Evolutionary conservation across 2,113 vertebrate species (phyloP).

Genomic region (Podarcis cretensis): DNA sequence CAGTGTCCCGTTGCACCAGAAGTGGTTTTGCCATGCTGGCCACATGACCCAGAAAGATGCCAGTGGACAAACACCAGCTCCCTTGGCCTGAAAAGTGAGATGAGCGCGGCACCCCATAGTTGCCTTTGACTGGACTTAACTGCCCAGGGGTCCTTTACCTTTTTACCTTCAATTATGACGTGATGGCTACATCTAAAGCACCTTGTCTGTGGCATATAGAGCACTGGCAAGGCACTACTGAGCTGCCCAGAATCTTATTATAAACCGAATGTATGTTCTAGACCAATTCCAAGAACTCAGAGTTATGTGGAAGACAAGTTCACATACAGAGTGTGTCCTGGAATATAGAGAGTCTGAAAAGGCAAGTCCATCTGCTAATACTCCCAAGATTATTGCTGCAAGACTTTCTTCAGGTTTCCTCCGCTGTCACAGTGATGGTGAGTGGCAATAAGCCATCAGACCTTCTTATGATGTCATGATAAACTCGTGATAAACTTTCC

Average conservation of each 20-base stretch:
- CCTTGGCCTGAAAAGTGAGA: too few species aligned
- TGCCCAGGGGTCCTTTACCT: too few species aligned
- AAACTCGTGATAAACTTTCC: background rate
- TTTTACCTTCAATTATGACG: background rate
- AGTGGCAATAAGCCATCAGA: too few species aligned
- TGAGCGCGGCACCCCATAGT: too few species aligned
- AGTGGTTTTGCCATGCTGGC: too few species aligned
- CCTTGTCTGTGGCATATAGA: background rate
- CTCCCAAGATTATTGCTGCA: background rate
- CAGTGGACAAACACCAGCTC: too few species aligned
- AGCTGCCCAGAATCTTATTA: background rate
- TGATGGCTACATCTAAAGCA: background rate
- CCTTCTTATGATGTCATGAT: background rate
- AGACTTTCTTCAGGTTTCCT: background rate
- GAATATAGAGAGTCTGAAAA: background rate
- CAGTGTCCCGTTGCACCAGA: too few species aligned
- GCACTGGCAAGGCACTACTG: background rate
- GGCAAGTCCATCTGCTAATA: background rate
- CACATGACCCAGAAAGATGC: too few species aligned
- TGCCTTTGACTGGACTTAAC: too few species aligned
- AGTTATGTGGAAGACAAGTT: background rate
- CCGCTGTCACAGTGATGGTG: background rate
- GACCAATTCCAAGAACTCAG: background rate
- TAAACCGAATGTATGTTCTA: background rate
- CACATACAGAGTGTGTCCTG: background rate